Evolutionary conservation across 2,797 vertebrate species (phyloP).

Genomic region (Sandelia bainsii): DNA sequence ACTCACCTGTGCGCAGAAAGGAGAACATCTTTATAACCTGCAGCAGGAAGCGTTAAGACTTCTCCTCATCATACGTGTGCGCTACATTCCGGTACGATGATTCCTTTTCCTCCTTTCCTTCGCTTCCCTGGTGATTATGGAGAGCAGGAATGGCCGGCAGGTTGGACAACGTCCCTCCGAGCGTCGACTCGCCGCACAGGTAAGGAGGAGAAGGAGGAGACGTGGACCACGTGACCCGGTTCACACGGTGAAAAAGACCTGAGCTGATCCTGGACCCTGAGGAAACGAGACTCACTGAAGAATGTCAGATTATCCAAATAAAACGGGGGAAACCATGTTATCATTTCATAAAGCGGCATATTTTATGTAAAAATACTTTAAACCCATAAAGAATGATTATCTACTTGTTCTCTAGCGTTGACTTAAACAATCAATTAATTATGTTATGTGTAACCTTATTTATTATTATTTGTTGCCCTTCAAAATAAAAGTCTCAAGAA

Average conservation of each 20-base stretch:
- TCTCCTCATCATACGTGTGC: background rate
- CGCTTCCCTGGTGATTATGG: background rate
- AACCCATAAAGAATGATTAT: background rate
- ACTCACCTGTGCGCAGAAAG: slow-evolving; percentile 63
- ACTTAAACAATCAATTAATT: background rate
- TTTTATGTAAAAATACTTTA: background rate
- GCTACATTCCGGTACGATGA: background rate
- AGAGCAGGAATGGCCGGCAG: background rate
- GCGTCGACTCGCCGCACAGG: background rate
- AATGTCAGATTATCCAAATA: slow-evolving; percentile 10
- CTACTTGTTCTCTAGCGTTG: fast-evolving
- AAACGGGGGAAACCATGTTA: background rate
- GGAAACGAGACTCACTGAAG: background rate
- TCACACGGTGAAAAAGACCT: background rate
- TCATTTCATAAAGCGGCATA: background rate
- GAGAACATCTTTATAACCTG: slow-evolving; percentile 43
- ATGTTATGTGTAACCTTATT: background rate
- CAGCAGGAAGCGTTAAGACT: background rate
- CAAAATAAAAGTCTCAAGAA: background rate
- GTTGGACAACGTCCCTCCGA: slow-evolving; percentile 20
- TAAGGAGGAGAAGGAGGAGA: background rate
- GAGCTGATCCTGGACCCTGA: background rate
- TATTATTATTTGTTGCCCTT: background rate
- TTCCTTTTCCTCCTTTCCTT: background rate
- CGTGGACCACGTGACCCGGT: slow-evolving; percentile 29